Evolutionary conservation across 2,888 invertebrate species (phyloP).

Genomic region (Macrostomum cliftonense): DNA sequence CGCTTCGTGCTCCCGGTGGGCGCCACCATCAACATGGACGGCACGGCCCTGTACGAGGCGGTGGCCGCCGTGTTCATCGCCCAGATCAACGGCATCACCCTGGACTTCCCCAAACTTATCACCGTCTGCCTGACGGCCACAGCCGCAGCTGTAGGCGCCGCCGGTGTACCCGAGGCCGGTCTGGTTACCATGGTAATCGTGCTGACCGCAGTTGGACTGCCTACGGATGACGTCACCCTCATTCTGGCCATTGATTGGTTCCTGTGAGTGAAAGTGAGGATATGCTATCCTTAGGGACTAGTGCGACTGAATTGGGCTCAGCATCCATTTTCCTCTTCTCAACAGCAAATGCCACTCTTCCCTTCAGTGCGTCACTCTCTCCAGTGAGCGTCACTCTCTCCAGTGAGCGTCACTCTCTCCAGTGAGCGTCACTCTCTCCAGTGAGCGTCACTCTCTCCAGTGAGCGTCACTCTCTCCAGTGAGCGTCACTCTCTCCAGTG

Average conservation of each 20-base stretch:
- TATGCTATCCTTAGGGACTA: too few relatives aligned
- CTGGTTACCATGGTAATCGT: conserved; percentile 62
- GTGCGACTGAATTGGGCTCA: too few relatives aligned
- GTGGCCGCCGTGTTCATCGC: conserved; percentile 93
- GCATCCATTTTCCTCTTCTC: too few relatives aligned
- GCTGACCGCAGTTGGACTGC: conserved; percentile 39
- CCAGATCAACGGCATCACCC: conserved; percentile 54
- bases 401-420: too few relatives aligned
- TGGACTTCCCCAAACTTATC: conserved; percentile 6
- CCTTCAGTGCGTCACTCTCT: too few relatives aligned
- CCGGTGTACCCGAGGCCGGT: conserved; percentile 85
- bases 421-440: too few relatives aligned
- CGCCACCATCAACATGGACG: conserved; percentile 94
- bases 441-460: too few relatives aligned
- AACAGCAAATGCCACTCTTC: too few relatives aligned
- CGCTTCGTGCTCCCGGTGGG: conserved; percentile 89
- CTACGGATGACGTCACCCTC: conserved; percentile 39
- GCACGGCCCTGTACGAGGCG: conserved; percentile 87
- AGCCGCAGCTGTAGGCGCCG: conserved; percentile 86
- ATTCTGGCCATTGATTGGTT: conserved; percentile 42
- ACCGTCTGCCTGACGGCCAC: conserved; percentile 67
- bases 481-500: too few relatives aligned
- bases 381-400: too few relatives aligned
- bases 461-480: too few relatives aligned
- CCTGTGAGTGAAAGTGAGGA: conserved; percentile 36